These are phyloP conservation scores for Protophormia terraenovae DNA, from an alignment of 2,888 invertebrate genomes.

Conservation along the genomic window DNA sequence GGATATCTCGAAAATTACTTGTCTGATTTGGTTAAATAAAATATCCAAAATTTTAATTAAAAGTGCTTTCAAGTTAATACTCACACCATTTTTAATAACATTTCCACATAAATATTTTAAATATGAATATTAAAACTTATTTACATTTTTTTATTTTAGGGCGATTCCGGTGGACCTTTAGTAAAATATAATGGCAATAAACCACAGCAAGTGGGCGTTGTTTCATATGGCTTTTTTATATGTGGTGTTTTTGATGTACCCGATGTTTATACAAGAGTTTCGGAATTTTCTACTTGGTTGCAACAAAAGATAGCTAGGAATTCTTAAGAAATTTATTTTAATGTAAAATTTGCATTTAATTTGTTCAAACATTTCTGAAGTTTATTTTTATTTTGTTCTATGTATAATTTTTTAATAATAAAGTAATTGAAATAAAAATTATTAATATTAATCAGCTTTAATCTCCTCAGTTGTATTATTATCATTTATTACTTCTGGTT, in stretches of 20 bases:
- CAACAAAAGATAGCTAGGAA: slow-evolving; percentile 55
- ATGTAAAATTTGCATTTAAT: too few species aligned
- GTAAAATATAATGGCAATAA: slow-evolving; percentile 71
- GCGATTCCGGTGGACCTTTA: slow-evolving; percentile 80
- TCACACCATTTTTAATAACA: too few species aligned
- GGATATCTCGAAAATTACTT: too few species aligned
- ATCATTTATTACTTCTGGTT: neutral
- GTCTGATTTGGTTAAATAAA: too few species aligned
- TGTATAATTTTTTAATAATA: neutral
- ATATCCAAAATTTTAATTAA: too few species aligned
- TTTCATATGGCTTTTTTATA: slow-evolving; percentile 77
- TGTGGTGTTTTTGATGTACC: slow-evolving; percentile 76
- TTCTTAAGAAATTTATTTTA: neutral
- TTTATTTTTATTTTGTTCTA: too few species aligned
- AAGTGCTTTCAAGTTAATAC: too few species aligned
- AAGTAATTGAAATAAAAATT: neutral
- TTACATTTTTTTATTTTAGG: slow-evolving; percentile 72
- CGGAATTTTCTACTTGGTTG: slow-evolving; percentile 77
- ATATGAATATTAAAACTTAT: too few species aligned
- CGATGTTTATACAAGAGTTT: slow-evolving; percentile 79
- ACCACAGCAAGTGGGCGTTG: slow-evolving; percentile 76
- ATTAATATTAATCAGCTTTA: neutral
- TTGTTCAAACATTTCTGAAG: too few species aligned
- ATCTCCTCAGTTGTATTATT: neutral
- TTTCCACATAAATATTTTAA: too few species aligned